Evolutionary conservation across 2,113 vertebrate species (phyloP).

Genomic region (Antechinus flavipes): DNA sequence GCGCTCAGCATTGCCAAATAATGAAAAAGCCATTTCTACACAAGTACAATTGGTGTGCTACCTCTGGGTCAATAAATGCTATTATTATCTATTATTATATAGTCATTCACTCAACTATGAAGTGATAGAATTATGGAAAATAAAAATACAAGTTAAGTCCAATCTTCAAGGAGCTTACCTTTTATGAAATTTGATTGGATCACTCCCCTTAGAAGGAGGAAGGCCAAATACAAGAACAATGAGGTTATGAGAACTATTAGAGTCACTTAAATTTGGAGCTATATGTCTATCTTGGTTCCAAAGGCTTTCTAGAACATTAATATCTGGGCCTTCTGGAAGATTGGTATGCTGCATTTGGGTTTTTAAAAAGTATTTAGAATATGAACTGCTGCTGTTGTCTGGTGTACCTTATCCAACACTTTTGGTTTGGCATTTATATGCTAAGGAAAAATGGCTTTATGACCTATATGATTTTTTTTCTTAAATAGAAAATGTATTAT

Average conservation of each 20-base stretch:
- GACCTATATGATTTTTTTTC: neutral
- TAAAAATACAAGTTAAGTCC: neutral
- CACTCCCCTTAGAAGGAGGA: neutral
- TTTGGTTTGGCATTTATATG: neutral
- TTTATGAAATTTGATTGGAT: neutral
- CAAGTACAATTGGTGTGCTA: neutral
- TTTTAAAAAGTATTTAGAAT: constrained; percentile 21
- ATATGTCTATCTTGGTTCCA: neutral
- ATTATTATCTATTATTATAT: neutral
- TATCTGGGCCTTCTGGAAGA: neutral
- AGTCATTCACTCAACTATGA: neutral
- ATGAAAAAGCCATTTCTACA: neutral
- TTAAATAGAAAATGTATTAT: neutral
- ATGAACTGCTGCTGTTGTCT: neutral
- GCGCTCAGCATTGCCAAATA: neutral
- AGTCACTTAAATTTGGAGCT: neutral
- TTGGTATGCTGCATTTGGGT: neutral
- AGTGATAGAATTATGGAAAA: neutral
- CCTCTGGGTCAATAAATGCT: neutral
- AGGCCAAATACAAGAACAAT: neutral
- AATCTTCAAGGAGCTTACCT: neutral
- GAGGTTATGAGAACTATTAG: neutral
- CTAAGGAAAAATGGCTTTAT: constrained; percentile 31
- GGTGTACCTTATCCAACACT: neutral
- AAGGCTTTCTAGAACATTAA: neutral